Evolutionary conservation across 2,888 invertebrate genomes (phyloP).

Genomic region (Mythimna albipuncta): DNA sequence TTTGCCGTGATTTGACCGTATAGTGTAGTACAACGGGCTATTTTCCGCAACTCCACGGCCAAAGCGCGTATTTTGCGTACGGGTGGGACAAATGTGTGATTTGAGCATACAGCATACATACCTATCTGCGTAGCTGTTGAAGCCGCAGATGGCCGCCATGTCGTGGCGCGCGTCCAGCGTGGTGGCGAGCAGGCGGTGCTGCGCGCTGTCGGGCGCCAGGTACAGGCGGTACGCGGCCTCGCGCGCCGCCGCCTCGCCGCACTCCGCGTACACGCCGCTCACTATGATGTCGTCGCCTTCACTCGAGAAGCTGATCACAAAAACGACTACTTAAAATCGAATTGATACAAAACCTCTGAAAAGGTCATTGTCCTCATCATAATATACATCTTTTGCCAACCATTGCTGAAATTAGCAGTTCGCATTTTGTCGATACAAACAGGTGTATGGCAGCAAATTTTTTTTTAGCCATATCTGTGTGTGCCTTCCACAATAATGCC

Average conservation of each 20-base stretch:
- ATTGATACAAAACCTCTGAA: background rate
- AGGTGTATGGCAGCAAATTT: no score
- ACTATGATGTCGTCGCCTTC: constrained; percentile 94
- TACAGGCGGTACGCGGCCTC: constrained; percentile 97
- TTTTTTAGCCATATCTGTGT: no score
- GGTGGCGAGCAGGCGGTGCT: constrained; percentile 94
- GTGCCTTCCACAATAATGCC: no score
- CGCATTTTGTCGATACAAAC: no score
- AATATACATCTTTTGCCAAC: background rate
- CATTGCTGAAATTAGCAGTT: background rate
- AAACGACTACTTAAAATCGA: background rate
- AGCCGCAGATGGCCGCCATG: constrained; percentile 97
- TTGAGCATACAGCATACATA: constrained; percentile 55
- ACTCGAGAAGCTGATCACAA: constrained; percentile 87
- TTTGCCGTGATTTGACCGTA: no score
- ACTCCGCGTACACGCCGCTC: constrained; percentile 96
- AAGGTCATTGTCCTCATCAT: background rate
- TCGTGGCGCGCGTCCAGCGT: constrained; percentile 94
- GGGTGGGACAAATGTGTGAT: no score
- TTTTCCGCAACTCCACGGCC: no score
- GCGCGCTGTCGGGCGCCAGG: constrained; percentile 94
- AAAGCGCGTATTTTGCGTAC: no score
- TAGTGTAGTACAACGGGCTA: no score
- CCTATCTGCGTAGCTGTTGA: constrained; percentile 96
- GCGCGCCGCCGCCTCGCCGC: constrained; percentile 94